phyloP scores from a whole-genome alignment of 2,113 vertebrate species.

The Chlorocebus sabaeus region DNA sequence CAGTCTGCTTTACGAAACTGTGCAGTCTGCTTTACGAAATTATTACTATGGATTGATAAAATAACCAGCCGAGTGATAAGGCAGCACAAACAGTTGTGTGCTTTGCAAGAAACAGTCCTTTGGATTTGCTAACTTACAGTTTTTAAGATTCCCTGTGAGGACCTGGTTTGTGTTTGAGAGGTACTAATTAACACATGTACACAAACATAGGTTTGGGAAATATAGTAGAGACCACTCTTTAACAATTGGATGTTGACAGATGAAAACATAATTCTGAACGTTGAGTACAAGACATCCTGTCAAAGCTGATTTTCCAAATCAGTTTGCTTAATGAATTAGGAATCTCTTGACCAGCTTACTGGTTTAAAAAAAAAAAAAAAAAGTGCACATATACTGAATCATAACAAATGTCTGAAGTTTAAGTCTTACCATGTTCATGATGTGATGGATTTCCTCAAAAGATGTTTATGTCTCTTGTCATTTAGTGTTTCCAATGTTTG shows the following conservation, averaged over 20 bases:
- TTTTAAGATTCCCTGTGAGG: not conserved
- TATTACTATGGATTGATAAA: not conserved
- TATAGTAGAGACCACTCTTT: not conserved
- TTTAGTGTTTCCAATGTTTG: constrained; percentile 16
- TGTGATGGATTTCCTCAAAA: not conserved
- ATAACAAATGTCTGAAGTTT: not conserved
- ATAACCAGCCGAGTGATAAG: not conserved
- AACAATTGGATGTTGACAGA: not conserved
- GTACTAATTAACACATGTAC: not conserved
- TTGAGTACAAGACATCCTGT: not conserved
- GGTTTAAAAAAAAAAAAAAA: not conserved
- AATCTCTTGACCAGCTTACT: not conserved
- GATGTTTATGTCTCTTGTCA: not conserved
- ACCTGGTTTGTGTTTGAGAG: not conserved
- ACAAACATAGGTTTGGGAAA: not conserved
- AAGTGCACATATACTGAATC: not conserved
- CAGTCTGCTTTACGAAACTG: not conserved
- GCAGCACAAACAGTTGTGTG: not conserved
- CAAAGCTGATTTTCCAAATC: constrained; percentile 4
- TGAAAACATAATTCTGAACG: not conserved
- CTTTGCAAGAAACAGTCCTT: not conserved
- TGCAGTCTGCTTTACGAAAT: not conserved
- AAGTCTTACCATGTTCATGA: not conserved
- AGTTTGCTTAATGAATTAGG: not conserved
- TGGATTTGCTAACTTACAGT: not conserved